Conservation (phyloP, 2,113 vertebrate genomes). For the Stictonetta naevosa region DNA sequence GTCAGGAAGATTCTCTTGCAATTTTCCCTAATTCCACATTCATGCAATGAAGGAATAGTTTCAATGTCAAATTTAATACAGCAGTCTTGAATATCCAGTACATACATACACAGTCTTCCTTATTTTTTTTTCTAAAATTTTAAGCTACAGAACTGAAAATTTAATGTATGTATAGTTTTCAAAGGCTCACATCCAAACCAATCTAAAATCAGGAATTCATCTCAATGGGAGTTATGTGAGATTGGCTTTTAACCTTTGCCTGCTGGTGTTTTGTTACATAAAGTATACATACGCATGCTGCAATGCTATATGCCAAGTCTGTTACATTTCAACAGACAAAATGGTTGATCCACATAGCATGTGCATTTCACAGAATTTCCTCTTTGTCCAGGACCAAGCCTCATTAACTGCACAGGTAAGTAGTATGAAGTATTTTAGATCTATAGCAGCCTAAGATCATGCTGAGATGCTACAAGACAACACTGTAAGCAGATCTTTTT, state of each 20-base stretch:
- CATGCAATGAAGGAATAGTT: neutral
- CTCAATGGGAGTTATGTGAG: neutral
- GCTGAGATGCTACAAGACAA: accelerated
- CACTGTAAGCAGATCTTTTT: neutral
- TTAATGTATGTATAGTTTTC: neutral
- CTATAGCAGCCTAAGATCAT: neutral
- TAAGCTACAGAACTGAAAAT: neutral
- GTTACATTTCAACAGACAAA: neutral
- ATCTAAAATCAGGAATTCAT: neutral
- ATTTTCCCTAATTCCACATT: neutral
- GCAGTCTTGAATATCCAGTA: neutral
- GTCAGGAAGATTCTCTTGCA: neutral
- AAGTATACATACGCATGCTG: neutral
- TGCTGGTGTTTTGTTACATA: neutral
- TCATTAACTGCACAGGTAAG: neutral
- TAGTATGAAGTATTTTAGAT: neutral
- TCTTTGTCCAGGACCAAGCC: neutral
- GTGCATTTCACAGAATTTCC: neutral
- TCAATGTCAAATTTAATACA: neutral
- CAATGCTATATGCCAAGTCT: neutral
- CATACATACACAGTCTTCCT: neutral
- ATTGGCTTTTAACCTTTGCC: neutral
- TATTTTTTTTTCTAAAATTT: neutral
- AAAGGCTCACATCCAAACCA: neutral
- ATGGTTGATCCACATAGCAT: neutral